Conservation (phyloP, 2,888 invertebrate species). For the Trilocha varians region DNA sequence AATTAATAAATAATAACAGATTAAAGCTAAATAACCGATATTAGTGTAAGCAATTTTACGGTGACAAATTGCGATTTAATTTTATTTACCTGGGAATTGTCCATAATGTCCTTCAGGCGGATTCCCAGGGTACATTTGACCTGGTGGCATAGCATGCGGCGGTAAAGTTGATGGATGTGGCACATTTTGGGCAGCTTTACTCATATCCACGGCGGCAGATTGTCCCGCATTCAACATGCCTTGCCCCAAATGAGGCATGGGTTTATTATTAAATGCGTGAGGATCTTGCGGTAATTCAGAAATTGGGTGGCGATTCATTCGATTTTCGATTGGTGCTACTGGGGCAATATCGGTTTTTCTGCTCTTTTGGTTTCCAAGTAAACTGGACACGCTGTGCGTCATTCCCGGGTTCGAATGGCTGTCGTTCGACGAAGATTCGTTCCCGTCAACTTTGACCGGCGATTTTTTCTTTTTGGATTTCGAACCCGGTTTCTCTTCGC, state of each 20-base stretch:
- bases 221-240: constrained; percentile 33
- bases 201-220: constrained; percentile 22
- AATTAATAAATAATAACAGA: neutral
- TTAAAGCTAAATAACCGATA: no score
- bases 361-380: constrained; percentile 31
- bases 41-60: no score
- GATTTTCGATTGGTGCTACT: constrained; percentile 27
- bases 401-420: constrained; percentile 30
- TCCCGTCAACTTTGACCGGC: constrained; percentile 40
- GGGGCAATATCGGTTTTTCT: constrained; percentile 26
- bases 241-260: constrained; percentile 31
- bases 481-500: constrained; percentile 41
- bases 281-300: constrained; percentile 22
- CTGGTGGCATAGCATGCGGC: constrained; percentile 27
- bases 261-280: constrained; percentile 14
- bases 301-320: constrained; percentile 15
- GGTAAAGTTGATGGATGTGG: constrained; percentile 21
- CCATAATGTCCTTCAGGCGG: constrained; percentile 48
- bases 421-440: constrained; percentile 37
- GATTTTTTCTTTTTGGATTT: constrained; percentile 62
- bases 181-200: constrained; percentile 18
- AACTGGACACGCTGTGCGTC: constrained; percentile 62
- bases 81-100: constrained; percentile 54
- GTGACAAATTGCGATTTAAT: neutral
- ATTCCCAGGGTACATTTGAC: constrained; percentile 33